Evolutionary conservation across 2,888 invertebrate species (phyloP).

Genomic region (Eupithecia pulchellata): DNA sequence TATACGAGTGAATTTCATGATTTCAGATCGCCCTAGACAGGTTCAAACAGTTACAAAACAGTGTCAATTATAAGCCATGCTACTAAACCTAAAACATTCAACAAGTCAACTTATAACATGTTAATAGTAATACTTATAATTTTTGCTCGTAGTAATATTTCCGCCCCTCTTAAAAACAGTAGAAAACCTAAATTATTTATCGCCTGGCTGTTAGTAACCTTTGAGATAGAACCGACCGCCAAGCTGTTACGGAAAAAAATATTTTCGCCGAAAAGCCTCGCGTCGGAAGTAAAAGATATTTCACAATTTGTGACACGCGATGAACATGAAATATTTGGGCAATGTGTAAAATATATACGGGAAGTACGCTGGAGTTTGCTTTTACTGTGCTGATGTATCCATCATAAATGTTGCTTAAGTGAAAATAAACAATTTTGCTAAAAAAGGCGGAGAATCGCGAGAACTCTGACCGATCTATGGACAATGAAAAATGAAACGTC

Average conservation of each 20-base stretch:
- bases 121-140: not conserved
- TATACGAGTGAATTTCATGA: too few species aligned
- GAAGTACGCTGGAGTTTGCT: slow-evolving; percentile 21
- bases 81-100: not conserved
- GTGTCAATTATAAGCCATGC: not conserved
- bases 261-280: slow-evolving; percentile 27
- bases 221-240: not conserved
- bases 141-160: not conserved
- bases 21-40: too few species aligned
- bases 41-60: not conserved
- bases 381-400: slow-evolving; percentile 15
- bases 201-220: not conserved
- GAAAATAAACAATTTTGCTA: not conserved
- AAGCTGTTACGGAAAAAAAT: not conserved
- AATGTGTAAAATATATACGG: slow-evolving; percentile 39
- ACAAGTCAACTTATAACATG: not conserved
- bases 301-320: slow-evolving; percentile 59
- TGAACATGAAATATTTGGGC: slow-evolving; percentile 51
- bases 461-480: not conserved
- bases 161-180: not conserved
- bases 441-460: not conserved
- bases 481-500: slow-evolving; percentile 20
- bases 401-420: not conserved
- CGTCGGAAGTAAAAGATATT: slow-evolving; percentile 53
- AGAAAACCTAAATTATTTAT: not conserved